phyloP scores from a whole-genome alignment of 2,888 invertebrate genomes.

The Cephus rjabovi region DNA sequence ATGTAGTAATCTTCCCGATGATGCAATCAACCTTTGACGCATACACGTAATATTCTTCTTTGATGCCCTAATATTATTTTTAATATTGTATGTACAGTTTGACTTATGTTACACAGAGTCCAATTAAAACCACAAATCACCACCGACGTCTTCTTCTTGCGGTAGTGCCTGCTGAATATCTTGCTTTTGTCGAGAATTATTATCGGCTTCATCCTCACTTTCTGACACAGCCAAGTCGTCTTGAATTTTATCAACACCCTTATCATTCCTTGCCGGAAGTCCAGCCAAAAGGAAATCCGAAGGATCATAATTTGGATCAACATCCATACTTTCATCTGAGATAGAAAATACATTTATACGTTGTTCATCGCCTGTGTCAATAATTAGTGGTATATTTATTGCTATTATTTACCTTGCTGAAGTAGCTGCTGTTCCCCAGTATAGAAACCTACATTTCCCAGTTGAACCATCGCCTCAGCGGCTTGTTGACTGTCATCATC shows the following conservation, averaged over 20 bases:
- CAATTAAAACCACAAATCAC: constrained; percentile 72
- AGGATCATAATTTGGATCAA: constrained; percentile 87
- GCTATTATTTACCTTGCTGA: constrained; percentile 52
- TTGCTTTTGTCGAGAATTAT: constrained; percentile 41
- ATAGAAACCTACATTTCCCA: constrained; percentile 77
- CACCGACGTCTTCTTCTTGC: constrained; percentile 69
- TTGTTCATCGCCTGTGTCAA: background rate
- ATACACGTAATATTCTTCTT: background rate
- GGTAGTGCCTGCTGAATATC: constrained; percentile 45
- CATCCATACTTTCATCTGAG: constrained; percentile 78
- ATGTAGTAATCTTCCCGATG: background rate
- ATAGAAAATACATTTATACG: constrained; percentile 23
- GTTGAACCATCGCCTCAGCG: constrained; percentile 82
- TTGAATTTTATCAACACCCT: constrained; percentile 73
- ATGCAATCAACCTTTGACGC: background rate
- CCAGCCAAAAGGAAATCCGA: constrained; percentile 82
- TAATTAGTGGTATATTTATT: background rate
- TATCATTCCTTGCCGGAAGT: constrained; percentile 62
- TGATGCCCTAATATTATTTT: background rate
- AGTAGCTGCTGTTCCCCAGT: constrained; percentile 64
- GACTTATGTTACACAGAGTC: background rate
- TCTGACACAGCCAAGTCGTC: constrained; percentile 83
- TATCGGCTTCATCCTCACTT: constrained; percentile 75
- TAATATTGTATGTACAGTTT: background rate
- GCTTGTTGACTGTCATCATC: constrained; percentile 77